Conservation (phyloP, 2,888 invertebrate genomes). For the Nemotelus nigrinus region DNA sequence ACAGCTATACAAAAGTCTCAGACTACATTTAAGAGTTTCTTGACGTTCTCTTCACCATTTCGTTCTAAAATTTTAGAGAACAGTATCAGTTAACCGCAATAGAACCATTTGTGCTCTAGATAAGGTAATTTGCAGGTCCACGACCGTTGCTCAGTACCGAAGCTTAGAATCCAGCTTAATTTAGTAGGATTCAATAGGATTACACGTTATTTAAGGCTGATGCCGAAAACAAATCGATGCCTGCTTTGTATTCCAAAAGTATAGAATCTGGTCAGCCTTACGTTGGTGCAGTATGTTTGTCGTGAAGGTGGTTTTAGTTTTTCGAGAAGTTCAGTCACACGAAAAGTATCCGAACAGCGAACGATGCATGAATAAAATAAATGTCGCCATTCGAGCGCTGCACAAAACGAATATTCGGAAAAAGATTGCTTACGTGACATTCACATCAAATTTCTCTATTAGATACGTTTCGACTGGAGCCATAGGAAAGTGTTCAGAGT, state of each 20-base stretch:
- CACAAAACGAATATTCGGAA: slow-evolving; percentile 31
- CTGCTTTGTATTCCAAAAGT: slow-evolving; percentile 38
- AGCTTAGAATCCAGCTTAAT: background rate
- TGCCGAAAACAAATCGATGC: background rate
- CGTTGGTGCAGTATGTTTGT: slow-evolving; percentile 22
- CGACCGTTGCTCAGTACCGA: too few species aligned
- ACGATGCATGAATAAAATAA: slow-evolving; percentile 44
- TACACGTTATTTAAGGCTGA: background rate
- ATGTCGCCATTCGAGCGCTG: slow-evolving; percentile 6
- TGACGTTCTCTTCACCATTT: too few species aligned
- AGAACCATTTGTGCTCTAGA: too few species aligned
- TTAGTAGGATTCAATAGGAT: background rate
- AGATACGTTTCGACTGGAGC: slow-evolving; percentile 32
- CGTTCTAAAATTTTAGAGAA: too few species aligned
- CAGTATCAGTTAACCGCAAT: too few species aligned
- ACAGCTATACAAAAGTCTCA: too few species aligned
- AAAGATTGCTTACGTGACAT: slow-evolving; percentile 52
- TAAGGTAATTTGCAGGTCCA: too few species aligned
- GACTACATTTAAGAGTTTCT: too few species aligned
- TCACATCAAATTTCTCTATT: slow-evolving; percentile 51
- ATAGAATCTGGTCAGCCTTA: slow-evolving; percentile 29
- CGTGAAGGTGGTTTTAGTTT: slow-evolving; percentile 37
- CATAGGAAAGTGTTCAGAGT: slow-evolving; percentile 20
- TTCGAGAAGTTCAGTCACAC: slow-evolving; percentile 10
- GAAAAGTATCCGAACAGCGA: slow-evolving; percentile 30